Percentiles rank a stretch among this genome's conserved stretches.
phyloP scores from a whole-genome alignment of 2,888 invertebrate species.

The Clostera curtula region DNA sequence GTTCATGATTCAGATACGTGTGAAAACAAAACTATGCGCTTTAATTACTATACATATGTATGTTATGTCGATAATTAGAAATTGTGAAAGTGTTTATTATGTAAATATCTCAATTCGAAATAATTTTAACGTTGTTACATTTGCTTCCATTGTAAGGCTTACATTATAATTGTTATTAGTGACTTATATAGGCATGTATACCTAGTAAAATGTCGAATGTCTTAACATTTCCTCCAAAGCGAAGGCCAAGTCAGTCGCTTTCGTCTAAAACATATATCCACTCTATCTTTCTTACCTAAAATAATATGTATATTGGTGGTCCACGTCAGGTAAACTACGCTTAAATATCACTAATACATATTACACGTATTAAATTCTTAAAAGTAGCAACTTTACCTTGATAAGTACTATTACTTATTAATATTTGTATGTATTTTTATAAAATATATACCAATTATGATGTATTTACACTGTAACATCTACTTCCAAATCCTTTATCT shows the following conservation, averaged over 20 bases:
- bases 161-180: slow-evolving; percentile 54
- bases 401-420: slow-evolving; percentile 48
- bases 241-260: too few species aligned
- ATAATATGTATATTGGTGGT: slow-evolving; percentile 45
- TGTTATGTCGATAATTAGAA: slow-evolving; percentile 45
- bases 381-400: slow-evolving; percentile 49
- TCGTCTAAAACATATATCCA: slow-evolving; percentile 18
- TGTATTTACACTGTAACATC: slow-evolving; percentile 65
- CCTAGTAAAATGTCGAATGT: slow-evolving; percentile 33
- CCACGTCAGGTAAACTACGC: slow-evolving; percentile 50
- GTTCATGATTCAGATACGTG: slow-evolving; percentile 54
- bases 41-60: slow-evolving; percentile 48
- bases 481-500: slow-evolving; percentile 62
- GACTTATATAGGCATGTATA: slow-evolving; percentile 43
- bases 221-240: too few species aligned
- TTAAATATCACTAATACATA: slow-evolving; percentile 71
- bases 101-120: slow-evolving; percentile 59
- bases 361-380: slow-evolving; percentile 44
- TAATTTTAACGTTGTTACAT: slow-evolving; percentile 64
- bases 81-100: slow-evolving; percentile 45
- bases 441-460: slow-evolving; percentile 65
- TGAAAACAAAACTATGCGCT: slow-evolving; percentile 70
- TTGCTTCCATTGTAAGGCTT: slow-evolving; percentile 67
- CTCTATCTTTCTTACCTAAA: slow-evolving; percentile 29
- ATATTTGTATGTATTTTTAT: slow-evolving; percentile 72